These are phyloP conservation scores for Dryomyza anilis DNA, from an alignment of 2,888 invertebrate species.

Conservation along the genomic window DNA sequence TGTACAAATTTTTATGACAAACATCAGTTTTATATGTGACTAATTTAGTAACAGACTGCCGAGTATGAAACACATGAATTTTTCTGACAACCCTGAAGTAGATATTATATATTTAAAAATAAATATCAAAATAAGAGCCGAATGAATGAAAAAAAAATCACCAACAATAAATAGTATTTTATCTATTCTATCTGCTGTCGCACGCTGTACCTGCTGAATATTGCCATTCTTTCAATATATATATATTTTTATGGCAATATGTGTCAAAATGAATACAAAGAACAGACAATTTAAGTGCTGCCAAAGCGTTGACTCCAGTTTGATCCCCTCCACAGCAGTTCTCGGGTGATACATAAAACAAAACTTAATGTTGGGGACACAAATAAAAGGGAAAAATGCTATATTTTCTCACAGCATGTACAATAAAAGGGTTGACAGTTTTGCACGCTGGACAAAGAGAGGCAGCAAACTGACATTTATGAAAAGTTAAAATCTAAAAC, in stretches of 20 bases:
- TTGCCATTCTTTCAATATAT: conserved; percentile 1
- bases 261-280: conserved; percentile 12
- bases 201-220: neutral
- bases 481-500: conserved; percentile 14
- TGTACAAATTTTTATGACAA: too few species aligned
- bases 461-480: neutral
- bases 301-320: conserved; percentile 44
- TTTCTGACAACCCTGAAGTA: too few species aligned
- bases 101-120: too few species aligned
- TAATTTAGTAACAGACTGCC: too few species aligned
- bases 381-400: neutral
- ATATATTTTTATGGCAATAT: conserved; percentile 13
- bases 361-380: neutral
- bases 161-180: too few species aligned
- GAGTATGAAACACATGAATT: too few species aligned
- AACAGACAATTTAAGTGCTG: conserved; percentile 47
- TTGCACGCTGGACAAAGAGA: neutral
- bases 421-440: conserved; percentile 16
- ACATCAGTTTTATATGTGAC: too few species aligned
- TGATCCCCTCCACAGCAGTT: conserved; percentile 27
- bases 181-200: too few species aligned
- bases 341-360: neutral
- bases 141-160: too few species aligned
- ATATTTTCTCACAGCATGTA: neutral
- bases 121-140: too few species aligned